Evolutionary conservation across 2,888 invertebrate genomes (phyloP), one percentile per base, ranked within the genome.

Genomic region (Lycophotia porphyrea): DNA sequence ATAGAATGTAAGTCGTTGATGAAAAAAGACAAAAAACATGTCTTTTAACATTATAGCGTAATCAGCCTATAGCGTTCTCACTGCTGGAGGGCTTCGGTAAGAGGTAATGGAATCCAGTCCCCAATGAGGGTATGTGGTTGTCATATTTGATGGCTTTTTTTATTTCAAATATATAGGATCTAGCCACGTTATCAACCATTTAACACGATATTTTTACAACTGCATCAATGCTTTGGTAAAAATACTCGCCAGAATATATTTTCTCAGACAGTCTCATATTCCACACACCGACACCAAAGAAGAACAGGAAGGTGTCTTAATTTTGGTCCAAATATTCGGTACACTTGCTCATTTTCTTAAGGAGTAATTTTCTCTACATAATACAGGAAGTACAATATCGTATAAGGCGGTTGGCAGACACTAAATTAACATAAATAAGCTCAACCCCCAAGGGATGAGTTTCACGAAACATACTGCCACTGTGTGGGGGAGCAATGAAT

Each of bases 381-480:
- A 72, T 72, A 71, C 61, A 78, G 74, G 78, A 81, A 84, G 75
- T 78, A 74, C 72, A 84, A 86, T 87, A 86, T 74, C 76, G 76
- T 72, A 82, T 84, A 74, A 75, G 74, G 74, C 64, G 76, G 76
- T 80, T 84, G 74, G 75, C 76, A 84, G 85, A 84, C 81, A 85
- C 78, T 81, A 81, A 85, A 85, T 86, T 85, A 86, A 86, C 84
- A 85, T 85, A 86, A 85, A 85, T 86, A 85, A 87, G 76, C 87
- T 81, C 31, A 42, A 78, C 61, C 73, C 76, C 31, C 78, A 31
- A 58, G 75, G 76, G 81, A 84, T 66, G 76, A 84, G 73, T 86
- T 78, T 71, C 76, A 65, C 39, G 71, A 68, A 83, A 84, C 74
- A 71, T 64, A 83, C 76, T 47, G 72, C 71, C 52, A 61, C 52